Base-by-base conservation (phyloP, 1,140 invertebrate species). In the Procambarus virginalis region DNA sequence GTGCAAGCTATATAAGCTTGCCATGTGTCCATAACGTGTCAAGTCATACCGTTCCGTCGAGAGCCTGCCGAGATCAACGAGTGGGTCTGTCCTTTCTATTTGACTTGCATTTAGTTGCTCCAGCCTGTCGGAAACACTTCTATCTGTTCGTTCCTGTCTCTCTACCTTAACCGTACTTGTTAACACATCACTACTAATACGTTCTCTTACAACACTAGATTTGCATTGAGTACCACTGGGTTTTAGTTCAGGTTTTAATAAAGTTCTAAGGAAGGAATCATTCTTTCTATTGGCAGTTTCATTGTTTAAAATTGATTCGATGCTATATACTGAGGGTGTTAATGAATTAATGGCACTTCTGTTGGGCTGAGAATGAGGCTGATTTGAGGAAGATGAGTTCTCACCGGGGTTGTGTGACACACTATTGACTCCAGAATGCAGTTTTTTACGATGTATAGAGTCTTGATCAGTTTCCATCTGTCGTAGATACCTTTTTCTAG, bases 401-500 rank as follows among this genome's bases (percentile, higher is more conserved):
- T 89, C 88, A n/a, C 81, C 88, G 12, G 88, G 48, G 12, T 48
- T 78, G 9, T 89, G 88, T 2, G 87, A 76, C 17, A 90, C 58
- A 80, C 82, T 85, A 17, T 84, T 85, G 3, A 68, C 55, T 73
- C 45, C 86, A 17, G 86, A 81, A 55, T 90, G 89, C 5, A 90
- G 64, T 55, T 86, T 90, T 73, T 90, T 90, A 20, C 89, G 83
- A 70, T 85, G 89, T n/a, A 85, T 58, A 45, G 48, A 75, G 34
- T 90, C 89, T 73, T 86, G 83, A 46, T 90, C 89, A 10, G 80
- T 48, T 77, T 90, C 89, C 89, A 90, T 90, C 83, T 90, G 89
- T 10, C 89, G 89, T 48, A 90, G 79, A 79, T 90, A 90, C 8
- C 89, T 49, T 77, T 90, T 90, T 73, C 89, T 84, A 22, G 89